Percentiles rank a stretch among this genome's conserved stretches.
phyloP scores from a whole-genome alignment of 2,888 invertebrate species.

The Sinelater perroti region DNA sequence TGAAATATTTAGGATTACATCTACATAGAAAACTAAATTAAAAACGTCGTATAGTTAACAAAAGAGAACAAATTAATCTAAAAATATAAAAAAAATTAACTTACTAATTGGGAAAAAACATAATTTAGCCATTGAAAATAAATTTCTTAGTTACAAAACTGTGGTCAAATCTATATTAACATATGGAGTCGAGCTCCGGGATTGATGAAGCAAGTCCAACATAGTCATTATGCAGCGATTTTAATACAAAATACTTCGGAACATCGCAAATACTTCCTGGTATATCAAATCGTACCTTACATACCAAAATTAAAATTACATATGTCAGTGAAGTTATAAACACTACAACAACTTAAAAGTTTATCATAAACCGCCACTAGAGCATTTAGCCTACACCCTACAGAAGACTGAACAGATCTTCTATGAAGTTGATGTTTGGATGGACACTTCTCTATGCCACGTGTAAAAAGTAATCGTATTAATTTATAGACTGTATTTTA shows the following conservation, averaged over 20 bases:
- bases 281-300: background rate
- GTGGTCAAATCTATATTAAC: background rate
- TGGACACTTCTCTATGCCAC: too few relatives aligned
- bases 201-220: background rate
- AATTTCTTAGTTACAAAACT: background rate
- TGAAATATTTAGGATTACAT: too few relatives aligned
- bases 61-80: background rate
- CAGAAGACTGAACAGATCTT: too few relatives aligned
- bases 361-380: too few relatives aligned
- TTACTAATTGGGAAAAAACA: background rate
- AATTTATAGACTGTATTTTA: too few relatives aligned
- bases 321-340: background rate
- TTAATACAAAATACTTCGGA: too few relatives aligned
- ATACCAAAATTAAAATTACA: background rate
- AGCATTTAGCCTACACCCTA: too few relatives aligned
- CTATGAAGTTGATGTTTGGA: too few relatives aligned
- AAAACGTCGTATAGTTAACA: background rate
- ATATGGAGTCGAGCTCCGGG: background rate
- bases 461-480: too few relatives aligned
- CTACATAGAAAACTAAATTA: background rate
- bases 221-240: too few relatives aligned
- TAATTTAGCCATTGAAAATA: background rate
- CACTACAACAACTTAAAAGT: too few relatives aligned
- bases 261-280: too few relatives aligned
- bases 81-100: background rate